Evolutionary conservation across 1,140 invertebrate species (phyloP), one percentile per base, ranked within the genome.

Genomic region (Archegozetes longisetosus): DNA sequence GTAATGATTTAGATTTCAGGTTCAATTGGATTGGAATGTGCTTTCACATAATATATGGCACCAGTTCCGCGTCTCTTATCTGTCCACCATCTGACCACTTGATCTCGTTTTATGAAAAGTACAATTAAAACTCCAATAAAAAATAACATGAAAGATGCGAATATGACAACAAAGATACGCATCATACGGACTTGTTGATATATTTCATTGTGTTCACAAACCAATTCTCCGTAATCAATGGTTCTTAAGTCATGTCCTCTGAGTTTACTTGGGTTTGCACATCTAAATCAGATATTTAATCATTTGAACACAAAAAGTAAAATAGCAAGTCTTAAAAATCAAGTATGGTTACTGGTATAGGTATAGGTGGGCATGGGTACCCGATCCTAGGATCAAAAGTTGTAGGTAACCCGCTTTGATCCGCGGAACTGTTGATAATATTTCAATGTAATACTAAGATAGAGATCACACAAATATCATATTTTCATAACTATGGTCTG

Each of bases 11-110:
- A 40, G 17, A 40, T 9, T 51, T 51, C 20, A 4, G 50, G 24
- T 51, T 55, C 58, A 40, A 6, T 32, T 17, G 64, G 64, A 47
- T 61, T 60, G 1, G 61, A 57, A 2, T 66, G 29, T 14, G 66
- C 66, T 58, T 60, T 58, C 9, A 67, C 63, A 53, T 67, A 67
- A 51, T 67, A 67, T 17, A 67, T 64, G 1, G 66, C 61, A 2
- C 66, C 66, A 2, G 51, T 52, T 14, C 63, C 59, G 14, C 53
- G 58, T n/a, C 48, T 61, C 1, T 46, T 58, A 22, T 22, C 49
- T 12, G 17, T 32, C 53, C 57, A 63, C 58, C 63, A 64, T 1
- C 47, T 28, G 13, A 52, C 58, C 23, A 66, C 32, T 20, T 26
- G 17, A 6, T 49, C 54, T 26, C 62, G 60, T 22, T 65, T 62